Percentiles rank a stretch among this genome's conserved stretches.
These are phyloP conservation scores for Neomonachus schauinslandi DNA, from an alignment of 2,113 vertebrate species.

Conservation along the genomic window DNA sequence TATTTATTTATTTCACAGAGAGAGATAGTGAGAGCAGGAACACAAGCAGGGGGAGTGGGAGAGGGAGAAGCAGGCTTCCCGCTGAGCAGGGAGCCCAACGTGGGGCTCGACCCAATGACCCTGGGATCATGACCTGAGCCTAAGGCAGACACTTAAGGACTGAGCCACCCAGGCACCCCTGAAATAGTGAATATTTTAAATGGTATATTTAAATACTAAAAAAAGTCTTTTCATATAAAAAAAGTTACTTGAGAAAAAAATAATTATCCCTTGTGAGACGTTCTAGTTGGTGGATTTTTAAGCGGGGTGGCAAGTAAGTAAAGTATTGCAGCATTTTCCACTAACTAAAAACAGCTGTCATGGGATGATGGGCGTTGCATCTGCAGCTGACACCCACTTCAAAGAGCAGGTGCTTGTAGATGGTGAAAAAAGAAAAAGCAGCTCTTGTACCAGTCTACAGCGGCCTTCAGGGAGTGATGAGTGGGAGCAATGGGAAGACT, in stretches of 20 bases:
- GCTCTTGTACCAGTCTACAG: neutral
- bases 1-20: no score
- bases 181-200: neutral
- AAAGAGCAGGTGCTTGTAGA: slow-evolving; percentile 79
- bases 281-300: slow-evolving; percentile 69
- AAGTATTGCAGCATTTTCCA: slow-evolving; percentile 72
- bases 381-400: slow-evolving; percentile 80
- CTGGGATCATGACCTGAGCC: no score
- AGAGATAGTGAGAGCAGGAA: no score
- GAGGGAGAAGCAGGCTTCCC: no score
- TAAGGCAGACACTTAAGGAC: no score
- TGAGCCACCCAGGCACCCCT: no score
- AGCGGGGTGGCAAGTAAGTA: slow-evolving; percentile 20
- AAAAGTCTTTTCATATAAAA: neutral
- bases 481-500: slow-evolving; percentile 28
- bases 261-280: slow-evolving; percentile 37
- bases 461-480: slow-evolving; percentile 65
- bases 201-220: neutral
- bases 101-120: no score
- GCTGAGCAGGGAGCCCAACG: no score
- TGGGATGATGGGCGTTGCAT: slow-evolving; percentile 70
- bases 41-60: no score
- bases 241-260: neutral
- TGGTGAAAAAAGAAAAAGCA: slow-evolving; percentile 61
- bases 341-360: slow-evolving; percentile 76